Evolutionary conservation across 2,113 vertebrate genomes (phyloP).

Genomic region (Pao palembangensis): DNA sequence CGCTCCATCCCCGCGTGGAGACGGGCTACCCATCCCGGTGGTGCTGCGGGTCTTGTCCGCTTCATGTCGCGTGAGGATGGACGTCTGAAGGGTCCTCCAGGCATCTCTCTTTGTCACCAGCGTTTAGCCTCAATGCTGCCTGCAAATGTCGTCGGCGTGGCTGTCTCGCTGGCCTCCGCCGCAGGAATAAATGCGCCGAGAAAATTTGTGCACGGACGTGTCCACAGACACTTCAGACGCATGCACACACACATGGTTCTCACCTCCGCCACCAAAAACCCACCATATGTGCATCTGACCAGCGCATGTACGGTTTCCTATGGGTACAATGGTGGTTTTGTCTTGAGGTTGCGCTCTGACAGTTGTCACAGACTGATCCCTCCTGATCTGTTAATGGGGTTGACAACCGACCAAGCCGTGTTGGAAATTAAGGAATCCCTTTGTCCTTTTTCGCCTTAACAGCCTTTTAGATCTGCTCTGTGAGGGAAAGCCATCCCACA

Average conservation of each 20-base stretch:
- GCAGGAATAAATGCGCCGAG: not conserved
- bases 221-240: not conserved
- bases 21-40: conserved; percentile 40
- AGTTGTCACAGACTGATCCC: conserved; percentile 67
- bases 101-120: conserved; percentile 71
- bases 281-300: conserved; percentile 26
- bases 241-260: conserved; percentile 16
- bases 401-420: conserved; percentile 65
- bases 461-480: conserved; percentile 62
- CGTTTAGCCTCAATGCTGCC: conserved; percentile 58
- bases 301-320: conserved; percentile 57
- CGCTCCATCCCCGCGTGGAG: conserved; percentile 43
- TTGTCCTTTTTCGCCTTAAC: conserved; percentile 60
- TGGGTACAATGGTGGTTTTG: conserved; percentile 60
- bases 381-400: conserved; percentile 67
- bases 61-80: conserved; percentile 64
- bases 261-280: conserved; percentile 34
- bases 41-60: conserved; percentile 54
- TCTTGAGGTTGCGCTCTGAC: conserved; percentile 67
- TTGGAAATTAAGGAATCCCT: conserved; percentile 68
- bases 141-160: conserved; percentile 27
- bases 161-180: conserved; percentile 15
- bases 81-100: conserved; percentile 65
- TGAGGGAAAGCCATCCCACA: conserved; percentile 56
- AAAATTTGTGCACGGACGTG: not conserved